These are phyloP conservation scores for Drosophila navojoa DNA, from an alignment of 1,140 invertebrate genomes.

Conservation along the genomic window DNA sequence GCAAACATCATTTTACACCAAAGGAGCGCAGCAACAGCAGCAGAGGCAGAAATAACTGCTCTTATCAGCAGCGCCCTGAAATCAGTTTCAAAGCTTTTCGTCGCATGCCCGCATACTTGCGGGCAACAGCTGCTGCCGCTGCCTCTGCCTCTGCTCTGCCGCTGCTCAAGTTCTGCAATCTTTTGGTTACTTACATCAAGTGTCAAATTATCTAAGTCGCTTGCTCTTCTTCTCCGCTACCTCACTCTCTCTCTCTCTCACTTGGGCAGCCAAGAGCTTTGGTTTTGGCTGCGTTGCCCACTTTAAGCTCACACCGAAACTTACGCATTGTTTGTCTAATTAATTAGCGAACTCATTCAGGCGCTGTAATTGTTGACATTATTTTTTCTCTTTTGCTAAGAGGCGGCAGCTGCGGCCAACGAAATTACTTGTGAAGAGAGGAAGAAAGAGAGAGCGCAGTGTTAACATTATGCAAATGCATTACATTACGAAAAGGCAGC, in stretches of 20 bases:
- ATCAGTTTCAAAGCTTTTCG: constrained; percentile 10
- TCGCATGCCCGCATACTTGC: constrained; percentile 28
- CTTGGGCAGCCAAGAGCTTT: constrained; percentile 11
- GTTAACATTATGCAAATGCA: constrained; percentile 28
- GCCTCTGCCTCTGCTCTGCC: not conserved
- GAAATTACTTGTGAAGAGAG: not conserved
- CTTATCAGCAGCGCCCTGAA: constrained; percentile 17
- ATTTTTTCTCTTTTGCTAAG: constrained; percentile 6
- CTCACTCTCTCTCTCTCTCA: constrained; percentile 3
- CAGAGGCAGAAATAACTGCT: constrained; percentile 6
- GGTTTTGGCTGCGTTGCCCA: constrained; percentile 15
- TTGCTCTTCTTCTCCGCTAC: not conserved
- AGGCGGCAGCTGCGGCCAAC: constrained; percentile 9
- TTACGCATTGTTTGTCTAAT: constrained; percentile 38
- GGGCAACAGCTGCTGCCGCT: constrained; percentile 7
- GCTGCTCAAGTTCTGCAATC: constrained; percentile 44
- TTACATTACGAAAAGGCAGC: not conserved
- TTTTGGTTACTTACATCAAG: constrained; percentile 43
- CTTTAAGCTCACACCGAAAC: not conserved
- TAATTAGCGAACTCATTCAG: constrained; percentile 53
- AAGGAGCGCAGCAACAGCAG: not conserved
- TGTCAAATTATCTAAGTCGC: constrained; percentile 47
- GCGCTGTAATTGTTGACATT: constrained; percentile 45
- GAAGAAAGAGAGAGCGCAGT: not conserved
- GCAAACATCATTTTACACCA: not conserved